Percentiles rank a stretch among this genome's conserved stretches.
These are phyloP conservation scores for Chamaea fasciata DNA, from an alignment of 2,113 vertebrate genomes.

Conservation along the genomic window DNA sequence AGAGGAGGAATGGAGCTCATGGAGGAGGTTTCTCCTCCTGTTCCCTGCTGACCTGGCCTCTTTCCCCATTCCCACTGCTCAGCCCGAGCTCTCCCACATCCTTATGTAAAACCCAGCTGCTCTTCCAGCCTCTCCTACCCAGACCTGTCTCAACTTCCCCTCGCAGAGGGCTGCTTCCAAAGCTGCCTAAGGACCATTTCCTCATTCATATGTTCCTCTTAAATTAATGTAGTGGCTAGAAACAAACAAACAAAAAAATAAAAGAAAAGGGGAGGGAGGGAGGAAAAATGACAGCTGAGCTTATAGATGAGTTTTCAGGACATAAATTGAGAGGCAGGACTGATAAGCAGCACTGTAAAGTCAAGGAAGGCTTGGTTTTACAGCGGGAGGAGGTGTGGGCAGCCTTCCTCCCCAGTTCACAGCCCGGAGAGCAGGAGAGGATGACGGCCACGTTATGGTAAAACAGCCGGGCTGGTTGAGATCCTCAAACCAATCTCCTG, in stretches of 20 bases:
- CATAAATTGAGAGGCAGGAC: background rate
- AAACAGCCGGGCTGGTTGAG: background rate
- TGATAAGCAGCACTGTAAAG: background rate
- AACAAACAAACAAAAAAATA: background rate
- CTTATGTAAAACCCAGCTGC: constrained; percentile 5
- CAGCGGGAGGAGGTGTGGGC: background rate
- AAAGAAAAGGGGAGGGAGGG: fast-evolving
- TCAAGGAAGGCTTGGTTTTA: background rate
- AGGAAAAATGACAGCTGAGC: background rate
- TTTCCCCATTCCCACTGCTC: background rate
- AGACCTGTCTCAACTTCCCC: background rate
- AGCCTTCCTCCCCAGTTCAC: background rate
- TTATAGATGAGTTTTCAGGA: background rate
- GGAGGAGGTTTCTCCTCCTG: background rate
- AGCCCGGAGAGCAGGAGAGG: background rate
- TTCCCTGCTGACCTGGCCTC: background rate
- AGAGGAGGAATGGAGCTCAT: background rate
- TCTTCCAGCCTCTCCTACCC: background rate
- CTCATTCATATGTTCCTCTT: background rate
- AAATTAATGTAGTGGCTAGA: background rate
- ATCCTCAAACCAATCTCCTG: background rate
- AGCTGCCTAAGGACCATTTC: background rate
- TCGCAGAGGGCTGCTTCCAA: background rate
- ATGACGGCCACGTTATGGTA: fast-evolving
- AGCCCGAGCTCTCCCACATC: background rate